phyloP scores from a whole-genome alignment of 2,888 invertebrate genomes.

The Drosophila rubida region DNA sequence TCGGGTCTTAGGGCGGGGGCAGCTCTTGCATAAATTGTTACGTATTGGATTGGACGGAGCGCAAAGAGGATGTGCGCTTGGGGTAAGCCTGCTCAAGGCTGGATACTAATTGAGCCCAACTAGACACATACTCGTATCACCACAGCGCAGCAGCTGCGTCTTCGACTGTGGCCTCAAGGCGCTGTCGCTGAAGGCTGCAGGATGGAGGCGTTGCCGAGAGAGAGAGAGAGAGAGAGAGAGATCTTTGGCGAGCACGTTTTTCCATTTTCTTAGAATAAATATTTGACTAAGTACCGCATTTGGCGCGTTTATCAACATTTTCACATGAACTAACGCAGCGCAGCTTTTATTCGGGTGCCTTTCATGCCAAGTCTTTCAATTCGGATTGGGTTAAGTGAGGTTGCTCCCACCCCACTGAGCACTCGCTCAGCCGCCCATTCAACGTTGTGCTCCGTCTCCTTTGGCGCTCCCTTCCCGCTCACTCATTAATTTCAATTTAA shows the following conservation, averaged over 20 bases:
- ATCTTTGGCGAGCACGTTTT: slow-evolving; percentile 30
- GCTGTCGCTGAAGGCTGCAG: neutral
- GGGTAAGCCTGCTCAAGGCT: slow-evolving; percentile 29
- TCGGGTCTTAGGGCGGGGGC: neutral
- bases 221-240: no score
- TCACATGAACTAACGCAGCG: slow-evolving; percentile 51
- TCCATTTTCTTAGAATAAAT: slow-evolving; percentile 47
- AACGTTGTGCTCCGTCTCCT: neutral
- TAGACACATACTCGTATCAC: slow-evolving; percentile 34
- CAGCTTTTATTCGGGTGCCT: slow-evolving; percentile 29
- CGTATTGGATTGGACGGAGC: slow-evolving; percentile 1
- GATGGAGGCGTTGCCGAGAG: neutral
- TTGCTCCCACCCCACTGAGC: no score
- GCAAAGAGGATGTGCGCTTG: slow-evolving; percentile 6
- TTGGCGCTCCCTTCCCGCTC: neutral
- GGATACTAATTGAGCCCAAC: slow-evolving; percentile 46
- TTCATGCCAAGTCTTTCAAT: slow-evolving; percentile 21
- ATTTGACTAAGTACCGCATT: slow-evolving; percentile 46
- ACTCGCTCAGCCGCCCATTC: neutral
- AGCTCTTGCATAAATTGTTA: slow-evolving; percentile 35
- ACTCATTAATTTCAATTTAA: slow-evolving; percentile 63
- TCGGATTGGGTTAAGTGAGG: neutral
- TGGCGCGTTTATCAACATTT: slow-evolving; percentile 59
- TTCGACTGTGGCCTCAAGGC: slow-evolving; percentile 13
- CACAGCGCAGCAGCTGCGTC: slow-evolving; percentile 4